A percentile compares a stretch with the other conserved stretches of the same genome.
These are phyloP conservation scores for Cricetomys ansorgei DNA, from an alignment of 2,113 vertebrate genomes.

Conservation along the genomic window DNA sequence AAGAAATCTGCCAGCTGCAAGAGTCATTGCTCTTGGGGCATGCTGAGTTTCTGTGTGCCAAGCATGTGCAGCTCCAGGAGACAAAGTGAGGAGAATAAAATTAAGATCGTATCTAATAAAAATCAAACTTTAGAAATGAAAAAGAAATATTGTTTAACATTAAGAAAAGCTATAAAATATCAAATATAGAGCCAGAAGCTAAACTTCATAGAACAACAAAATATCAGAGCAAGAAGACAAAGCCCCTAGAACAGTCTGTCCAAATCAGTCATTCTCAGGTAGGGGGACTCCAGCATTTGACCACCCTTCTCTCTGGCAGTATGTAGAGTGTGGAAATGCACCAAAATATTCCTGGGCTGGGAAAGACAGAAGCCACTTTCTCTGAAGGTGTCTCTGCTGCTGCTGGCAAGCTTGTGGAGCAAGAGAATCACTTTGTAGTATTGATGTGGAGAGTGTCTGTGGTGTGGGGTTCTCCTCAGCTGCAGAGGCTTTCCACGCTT, in stretches of 20 bases:
- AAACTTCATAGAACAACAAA: neutral
- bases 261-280: neutral
- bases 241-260: neutral
- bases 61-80: neutral
- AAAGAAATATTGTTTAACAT: neutral
- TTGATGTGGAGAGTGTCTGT: neutral
- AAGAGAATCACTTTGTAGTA: neutral
- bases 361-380: constrained; percentile 61
- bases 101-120: constrained; percentile 9
- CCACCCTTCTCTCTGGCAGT: neutral
- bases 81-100: constrained; percentile 6
- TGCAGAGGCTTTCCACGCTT: fast-evolving
- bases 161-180: constrained; percentile 14
- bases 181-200: neutral
- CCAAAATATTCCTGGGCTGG: constrained; percentile 26
- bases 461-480: neutral
- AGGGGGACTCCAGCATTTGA: neutral
- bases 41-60: neutral
- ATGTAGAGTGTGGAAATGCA: neutral
- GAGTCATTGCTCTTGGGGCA: neutral
- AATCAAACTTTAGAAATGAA: neutral
- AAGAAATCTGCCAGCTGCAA: neutral
- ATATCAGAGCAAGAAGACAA: neutral
- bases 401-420: neutral
- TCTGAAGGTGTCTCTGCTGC: constrained; percentile 52